A percentile compares a stretch with the other conserved stretches of the same genome.
These are phyloP conservation scores for Terrapene triunguis DNA, from an alignment of 2,113 vertebrate species.

Conservation along the genomic window DNA sequence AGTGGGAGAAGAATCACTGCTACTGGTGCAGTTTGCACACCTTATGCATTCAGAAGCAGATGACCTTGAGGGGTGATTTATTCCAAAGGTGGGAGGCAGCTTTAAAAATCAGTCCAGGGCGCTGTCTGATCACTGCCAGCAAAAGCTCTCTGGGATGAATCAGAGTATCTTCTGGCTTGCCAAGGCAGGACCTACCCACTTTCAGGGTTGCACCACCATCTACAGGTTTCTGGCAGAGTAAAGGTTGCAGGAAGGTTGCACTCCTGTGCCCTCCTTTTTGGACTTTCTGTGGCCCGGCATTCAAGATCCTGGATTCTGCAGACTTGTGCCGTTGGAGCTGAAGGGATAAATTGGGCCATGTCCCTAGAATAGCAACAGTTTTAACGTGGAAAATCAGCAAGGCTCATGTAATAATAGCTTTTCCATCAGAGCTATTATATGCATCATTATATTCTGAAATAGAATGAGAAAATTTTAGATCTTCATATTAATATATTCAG, in stretches of 20 bases:
- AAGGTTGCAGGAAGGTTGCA: not conserved
- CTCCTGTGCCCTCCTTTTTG: not conserved
- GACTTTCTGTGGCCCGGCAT: not conserved
- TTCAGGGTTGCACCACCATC: not conserved
- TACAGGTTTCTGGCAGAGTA: not conserved
- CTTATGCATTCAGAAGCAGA: not conserved
- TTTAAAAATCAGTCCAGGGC: not conserved
- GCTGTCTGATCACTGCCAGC: not conserved
- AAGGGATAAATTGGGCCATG: not conserved
- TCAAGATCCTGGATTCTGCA: not conserved
- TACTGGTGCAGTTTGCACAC: not conserved
- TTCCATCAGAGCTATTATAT: not conserved
- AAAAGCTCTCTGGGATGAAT: not conserved
- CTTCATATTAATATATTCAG: not conserved
- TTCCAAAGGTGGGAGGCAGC: not conserved
- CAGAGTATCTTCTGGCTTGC: not conserved
- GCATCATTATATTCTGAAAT: not conserved
- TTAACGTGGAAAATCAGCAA: not conserved
- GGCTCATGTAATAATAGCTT: not conserved
- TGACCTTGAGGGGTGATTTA: not conserved
- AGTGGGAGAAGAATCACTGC: not conserved
- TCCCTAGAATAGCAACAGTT: not conserved
- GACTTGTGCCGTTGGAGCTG: not conserved
- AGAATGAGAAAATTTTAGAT: not conserved
- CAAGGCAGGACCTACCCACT: not conserved